Percentiles rank a stretch among this genome's conserved stretches.
Evolutionary conservation across 2,113 vertebrate species (phyloP).

Genomic region (Megaleporinus macrocephalus): DNA sequence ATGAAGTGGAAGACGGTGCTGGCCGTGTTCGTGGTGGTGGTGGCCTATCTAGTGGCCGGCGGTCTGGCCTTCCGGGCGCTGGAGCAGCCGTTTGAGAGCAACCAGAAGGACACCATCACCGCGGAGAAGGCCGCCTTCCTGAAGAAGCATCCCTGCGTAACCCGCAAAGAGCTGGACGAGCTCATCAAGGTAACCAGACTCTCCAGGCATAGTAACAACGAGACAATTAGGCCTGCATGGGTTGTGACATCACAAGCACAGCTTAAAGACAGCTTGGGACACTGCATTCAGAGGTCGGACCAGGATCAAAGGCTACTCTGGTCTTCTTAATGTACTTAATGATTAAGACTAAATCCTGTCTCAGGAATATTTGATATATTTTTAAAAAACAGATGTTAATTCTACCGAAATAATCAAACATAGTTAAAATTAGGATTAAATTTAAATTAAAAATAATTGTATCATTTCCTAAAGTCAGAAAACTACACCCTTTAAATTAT

Average conservation of each 20-base stretch:
- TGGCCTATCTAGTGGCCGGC: slow-evolving; percentile 88
- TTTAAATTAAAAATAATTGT: not conserved
- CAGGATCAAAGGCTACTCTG: too few relatives aligned
- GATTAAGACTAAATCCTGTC: too few relatives aligned
- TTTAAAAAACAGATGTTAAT: too few relatives aligned
- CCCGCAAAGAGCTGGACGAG: slow-evolving; percentile 84
- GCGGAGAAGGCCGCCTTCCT: slow-evolving; percentile 91
- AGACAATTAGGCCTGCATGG: too few relatives aligned
- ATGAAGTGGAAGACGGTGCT: slow-evolving; percentile 97
- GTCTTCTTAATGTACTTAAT: too few relatives aligned
- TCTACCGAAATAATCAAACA: slow-evolving; percentile 31
- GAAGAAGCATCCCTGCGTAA: slow-evolving; percentile 87
- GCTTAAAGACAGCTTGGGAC: too few relatives aligned
- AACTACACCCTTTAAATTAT: not conserved
- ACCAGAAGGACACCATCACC: slow-evolving; percentile 90
- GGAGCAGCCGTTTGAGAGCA: slow-evolving; percentile 93
- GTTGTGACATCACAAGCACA: too few relatives aligned
- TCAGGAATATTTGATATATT: too few relatives aligned
- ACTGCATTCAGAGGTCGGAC: too few relatives aligned
- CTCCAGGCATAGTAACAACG: too few relatives aligned
- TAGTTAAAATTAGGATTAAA: too few relatives aligned
- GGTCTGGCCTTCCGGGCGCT: slow-evolving; percentile 90
- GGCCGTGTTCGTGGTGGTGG: slow-evolving; percentile 93
- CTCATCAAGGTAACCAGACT: slow-evolving; percentile 85
- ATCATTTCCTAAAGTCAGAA: not conserved